Evolutionary conservation across 2,797 vertebrate species (phyloP).

Genomic region (Denticeps clupeoides): DNA sequence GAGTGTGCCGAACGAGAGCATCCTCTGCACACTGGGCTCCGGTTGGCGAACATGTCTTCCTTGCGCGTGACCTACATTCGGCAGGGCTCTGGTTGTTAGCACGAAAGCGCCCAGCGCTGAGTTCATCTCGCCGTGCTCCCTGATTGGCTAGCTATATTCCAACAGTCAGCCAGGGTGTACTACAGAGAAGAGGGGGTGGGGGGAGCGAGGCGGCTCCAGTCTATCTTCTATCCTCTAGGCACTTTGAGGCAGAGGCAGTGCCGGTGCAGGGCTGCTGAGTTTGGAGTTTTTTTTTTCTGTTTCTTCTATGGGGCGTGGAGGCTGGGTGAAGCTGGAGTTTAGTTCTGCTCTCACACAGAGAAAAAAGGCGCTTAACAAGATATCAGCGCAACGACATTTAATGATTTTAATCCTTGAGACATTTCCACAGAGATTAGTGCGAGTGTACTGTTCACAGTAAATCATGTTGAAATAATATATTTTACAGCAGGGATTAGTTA

Average conservation of each 20-base stretch:
- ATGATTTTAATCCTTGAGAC: too few relatives aligned
- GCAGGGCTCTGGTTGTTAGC: constrained; percentile 56
- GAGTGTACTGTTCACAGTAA: too few relatives aligned
- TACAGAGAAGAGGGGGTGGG: constrained; percentile 46
- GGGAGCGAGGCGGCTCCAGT: constrained; percentile 11
- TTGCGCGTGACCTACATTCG: constrained; percentile 63
- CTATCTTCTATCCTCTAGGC: background rate
- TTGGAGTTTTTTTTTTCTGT: constrained; percentile 32
- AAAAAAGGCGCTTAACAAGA: too few relatives aligned
- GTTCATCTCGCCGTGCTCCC: constrained; percentile 45
- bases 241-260: constrained; percentile 4
- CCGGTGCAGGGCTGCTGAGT: constrained; percentile 12
- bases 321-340: too few relatives aligned
- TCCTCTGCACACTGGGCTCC: background rate
- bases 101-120: constrained; percentile 66
- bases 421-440: too few relatives aligned
- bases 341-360: too few relatives aligned
- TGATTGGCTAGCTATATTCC: constrained; percentile 54
- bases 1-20: background rate
- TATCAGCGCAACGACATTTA: too few relatives aligned
- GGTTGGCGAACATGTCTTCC: constrained; percentile 16
- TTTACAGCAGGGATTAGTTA: too few relatives aligned
- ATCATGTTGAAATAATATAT: too few relatives aligned
- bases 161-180: constrained; percentile 57
- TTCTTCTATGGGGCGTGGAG: too few relatives aligned